phyloP scores from a whole-genome alignment of 2,888 invertebrate genomes.

The Lasius platythorax region DNA sequence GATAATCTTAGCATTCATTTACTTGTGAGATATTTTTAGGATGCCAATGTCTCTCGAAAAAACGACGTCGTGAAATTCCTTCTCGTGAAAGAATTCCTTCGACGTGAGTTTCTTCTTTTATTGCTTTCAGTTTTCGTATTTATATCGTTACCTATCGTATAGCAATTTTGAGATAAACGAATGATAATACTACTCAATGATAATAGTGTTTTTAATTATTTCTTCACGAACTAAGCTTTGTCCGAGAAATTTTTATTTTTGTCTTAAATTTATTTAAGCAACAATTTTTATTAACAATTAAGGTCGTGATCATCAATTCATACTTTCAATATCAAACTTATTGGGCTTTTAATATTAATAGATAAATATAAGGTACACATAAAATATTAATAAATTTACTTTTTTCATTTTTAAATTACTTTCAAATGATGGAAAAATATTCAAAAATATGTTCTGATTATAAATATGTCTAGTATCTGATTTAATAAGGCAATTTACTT shows the following conservation, averaged over 20 bases:
- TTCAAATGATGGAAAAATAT: background rate
- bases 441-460: background rate
- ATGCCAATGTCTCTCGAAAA: slow-evolving; percentile 1
- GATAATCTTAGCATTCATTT: slow-evolving; percentile 56
- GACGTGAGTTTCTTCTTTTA: slow-evolving; percentile 14
- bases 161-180: background rate
- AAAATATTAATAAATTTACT: background rate
- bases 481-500: background rate
- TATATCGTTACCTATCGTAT: background rate
- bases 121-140: slow-evolving; percentile 36
- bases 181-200: background rate
- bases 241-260: background rate
- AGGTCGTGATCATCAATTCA: background rate
- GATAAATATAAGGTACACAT: background rate
- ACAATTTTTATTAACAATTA: background rate
- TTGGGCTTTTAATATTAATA: background rate
- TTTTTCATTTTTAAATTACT: background rate
- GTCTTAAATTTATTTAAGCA: background rate
- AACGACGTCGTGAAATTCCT: slow-evolving; percentile 35
- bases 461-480: background rate
- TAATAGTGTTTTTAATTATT: background rate
- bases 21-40: slow-evolving; percentile 55
- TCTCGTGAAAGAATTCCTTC: no score
- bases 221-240: background rate
- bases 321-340: background rate